Percentiles rank a stretch among this genome's conserved stretches.
These are phyloP conservation scores for Dryocosmus kuriphilus DNA, from an alignment of 2,888 invertebrate genomes.

Conservation along the genomic window DNA sequence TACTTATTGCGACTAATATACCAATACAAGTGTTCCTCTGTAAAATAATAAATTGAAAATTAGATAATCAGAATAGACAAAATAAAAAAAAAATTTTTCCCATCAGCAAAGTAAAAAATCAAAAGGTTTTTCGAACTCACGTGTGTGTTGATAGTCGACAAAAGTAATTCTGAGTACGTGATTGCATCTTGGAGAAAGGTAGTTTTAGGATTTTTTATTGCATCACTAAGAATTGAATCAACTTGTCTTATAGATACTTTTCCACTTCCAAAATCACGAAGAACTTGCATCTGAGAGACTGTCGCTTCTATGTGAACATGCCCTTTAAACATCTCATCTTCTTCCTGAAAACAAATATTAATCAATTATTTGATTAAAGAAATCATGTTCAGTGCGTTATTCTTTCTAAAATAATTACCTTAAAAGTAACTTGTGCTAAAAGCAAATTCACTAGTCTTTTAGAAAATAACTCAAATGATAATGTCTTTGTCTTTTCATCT, in stretches of 20 bases:
- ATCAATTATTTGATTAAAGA: background rate
- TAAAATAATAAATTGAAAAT: constrained; percentile 45
- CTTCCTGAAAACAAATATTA: constrained; percentile 47
- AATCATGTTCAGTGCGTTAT: background rate
- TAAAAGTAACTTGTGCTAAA: constrained; percentile 59
- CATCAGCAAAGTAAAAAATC: constrained; percentile 14
- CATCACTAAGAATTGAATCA: constrained; percentile 64
- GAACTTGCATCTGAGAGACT: constrained; percentile 59
- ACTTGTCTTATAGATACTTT: constrained; percentile 63
- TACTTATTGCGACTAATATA: constrained; percentile 44
- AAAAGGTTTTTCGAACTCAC: constrained; percentile 46
- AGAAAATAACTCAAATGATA: constrained; percentile 60
- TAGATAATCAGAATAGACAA: constrained; percentile 5
- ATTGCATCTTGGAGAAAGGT: constrained; percentile 48
- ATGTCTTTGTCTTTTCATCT: constrained; percentile 43
- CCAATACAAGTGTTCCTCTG: constrained; percentile 53
- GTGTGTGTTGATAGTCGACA: constrained; percentile 47
- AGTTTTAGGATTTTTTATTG: constrained; percentile 56
- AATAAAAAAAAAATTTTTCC: too few relatives aligned
- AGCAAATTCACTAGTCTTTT: constrained; percentile 66
- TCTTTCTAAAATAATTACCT: constrained; percentile 53
- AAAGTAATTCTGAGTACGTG: constrained; percentile 43
- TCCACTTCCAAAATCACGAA: constrained; percentile 62
- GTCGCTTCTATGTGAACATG: constrained; percentile 61
- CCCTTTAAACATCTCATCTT: constrained; percentile 57